phyloP scores from a whole-genome alignment of 1,140 invertebrate genomes.

The Metaphire vulgaris region DNA sequence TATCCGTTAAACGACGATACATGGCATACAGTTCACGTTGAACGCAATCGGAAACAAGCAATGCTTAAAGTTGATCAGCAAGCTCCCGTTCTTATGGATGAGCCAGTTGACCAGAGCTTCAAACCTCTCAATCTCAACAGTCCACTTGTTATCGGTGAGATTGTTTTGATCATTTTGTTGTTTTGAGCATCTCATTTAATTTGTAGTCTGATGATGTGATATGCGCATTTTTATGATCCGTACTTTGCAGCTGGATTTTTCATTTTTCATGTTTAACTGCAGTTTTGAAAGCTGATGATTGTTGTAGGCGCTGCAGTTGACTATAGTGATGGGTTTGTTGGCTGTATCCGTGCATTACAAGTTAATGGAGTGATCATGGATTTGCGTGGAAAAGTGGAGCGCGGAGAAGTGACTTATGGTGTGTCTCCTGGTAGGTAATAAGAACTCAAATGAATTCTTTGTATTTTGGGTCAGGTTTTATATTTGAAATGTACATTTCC shows the following conservation, averaged over 20 bases:
- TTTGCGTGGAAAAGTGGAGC: slow-evolving; percentile 63
- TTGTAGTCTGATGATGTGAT: too few species aligned
- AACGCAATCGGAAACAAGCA: slow-evolving; percentile 68
- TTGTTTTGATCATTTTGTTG: too few species aligned
- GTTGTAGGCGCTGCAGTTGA: background rate
- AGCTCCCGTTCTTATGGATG: slow-evolving; percentile 45
- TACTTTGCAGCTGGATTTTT: too few species aligned
- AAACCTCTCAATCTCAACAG: slow-evolving; percentile 77
- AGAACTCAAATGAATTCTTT: too few species aligned
- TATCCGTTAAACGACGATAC: slow-evolving; percentile 75
- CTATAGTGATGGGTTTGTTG: slow-evolving; percentile 75
- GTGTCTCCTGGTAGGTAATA: slow-evolving; percentile 40
- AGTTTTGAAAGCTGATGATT: too few species aligned
- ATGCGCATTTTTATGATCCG: too few species aligned
- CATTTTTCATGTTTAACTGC: too few species aligned
- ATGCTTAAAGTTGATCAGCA: slow-evolving; percentile 72
- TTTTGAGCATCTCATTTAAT: too few species aligned
- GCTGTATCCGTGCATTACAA: slow-evolving; percentile 83
- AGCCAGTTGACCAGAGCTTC: slow-evolving; percentile 60
- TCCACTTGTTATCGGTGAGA: slow-evolving; percentile 64
- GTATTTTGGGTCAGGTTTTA: too few species aligned
- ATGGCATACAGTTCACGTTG: slow-evolving; percentile 91
- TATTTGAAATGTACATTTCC: too few species aligned
- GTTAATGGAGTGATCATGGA: slow-evolving; percentile 82
- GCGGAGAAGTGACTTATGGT: slow-evolving; percentile 48